phyloP scores from a whole-genome alignment of 2,113 vertebrate genomes.

The Pheucticus melanocephalus region DNA sequence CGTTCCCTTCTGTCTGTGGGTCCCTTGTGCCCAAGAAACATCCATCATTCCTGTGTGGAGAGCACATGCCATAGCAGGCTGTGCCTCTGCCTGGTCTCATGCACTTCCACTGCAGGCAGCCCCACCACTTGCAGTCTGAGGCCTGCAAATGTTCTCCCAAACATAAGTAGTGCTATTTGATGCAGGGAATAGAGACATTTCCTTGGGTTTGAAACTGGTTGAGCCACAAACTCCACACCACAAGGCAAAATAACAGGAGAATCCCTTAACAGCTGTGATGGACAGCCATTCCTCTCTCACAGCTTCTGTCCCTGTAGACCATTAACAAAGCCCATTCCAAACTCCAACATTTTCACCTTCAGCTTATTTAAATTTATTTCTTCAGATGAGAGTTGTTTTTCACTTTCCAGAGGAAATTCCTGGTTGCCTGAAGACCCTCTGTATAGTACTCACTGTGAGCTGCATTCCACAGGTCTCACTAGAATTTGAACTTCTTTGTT shows the following conservation, averaged over 20 bases:
- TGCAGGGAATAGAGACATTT: neutral
- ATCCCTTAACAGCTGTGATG: neutral
- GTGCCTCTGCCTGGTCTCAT: neutral
- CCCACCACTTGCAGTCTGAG: neutral
- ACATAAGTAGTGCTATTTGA: neutral
- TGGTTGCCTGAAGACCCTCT: conserved; percentile 16
- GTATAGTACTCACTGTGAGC: neutral
- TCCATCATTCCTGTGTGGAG: neutral
- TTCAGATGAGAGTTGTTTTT: conserved; percentile 1
- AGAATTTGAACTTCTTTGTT: conserved; percentile 24
- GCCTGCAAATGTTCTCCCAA: neutral
- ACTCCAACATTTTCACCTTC: neutral
- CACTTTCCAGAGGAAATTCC: conserved; percentile 35
- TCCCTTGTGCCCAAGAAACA: neutral
- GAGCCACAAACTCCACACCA: neutral
- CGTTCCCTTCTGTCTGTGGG: neutral
- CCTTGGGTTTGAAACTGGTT: neutral
- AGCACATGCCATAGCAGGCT: accelerated
- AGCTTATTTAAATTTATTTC: conserved; percentile 38
- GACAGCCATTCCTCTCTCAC: neutral
- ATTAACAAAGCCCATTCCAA: neutral
- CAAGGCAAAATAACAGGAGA: neutral
- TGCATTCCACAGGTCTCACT: conserved; percentile 45
- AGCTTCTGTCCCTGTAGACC: neutral
- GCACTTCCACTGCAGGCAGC: neutral